A percentile compares a stretch with the other conserved stretches of the same genome.
These are phyloP conservation scores for Amblyopsis hoosieri DNA, from an alignment of 2,797 vertebrate species.

Conservation along the genomic window DNA sequence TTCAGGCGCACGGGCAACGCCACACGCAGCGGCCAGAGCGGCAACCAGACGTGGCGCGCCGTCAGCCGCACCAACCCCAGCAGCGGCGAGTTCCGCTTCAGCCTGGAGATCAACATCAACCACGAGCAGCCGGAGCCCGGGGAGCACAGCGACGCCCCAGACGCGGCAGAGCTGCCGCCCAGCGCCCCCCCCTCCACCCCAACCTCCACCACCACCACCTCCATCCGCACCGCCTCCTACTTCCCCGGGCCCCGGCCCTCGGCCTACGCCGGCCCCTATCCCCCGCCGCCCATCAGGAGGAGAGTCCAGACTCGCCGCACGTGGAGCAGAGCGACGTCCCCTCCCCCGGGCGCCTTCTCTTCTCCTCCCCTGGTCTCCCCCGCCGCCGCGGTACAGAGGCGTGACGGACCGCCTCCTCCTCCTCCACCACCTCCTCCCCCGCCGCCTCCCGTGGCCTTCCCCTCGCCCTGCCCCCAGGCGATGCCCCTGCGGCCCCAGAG, in stretches of 20 bases:
- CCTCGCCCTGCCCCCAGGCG: constrained; percentile 9
- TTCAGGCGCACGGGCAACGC: constrained; percentile 92
- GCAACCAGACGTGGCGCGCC: constrained; percentile 95
- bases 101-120: constrained; percentile 95
- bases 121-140: constrained; percentile 87
- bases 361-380: constrained; percentile 39
- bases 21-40: constrained; percentile 91
- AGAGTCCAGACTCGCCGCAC: constrained; percentile 77
- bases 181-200: constrained; percentile 23
- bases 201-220: constrained; percentile 40
- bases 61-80: constrained; percentile 94
- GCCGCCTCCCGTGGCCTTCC: constrained; percentile 27
- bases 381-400: constrained; percentile 60
- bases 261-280: constrained; percentile 55
- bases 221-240: constrained; percentile 58
- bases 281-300: constrained; percentile 69
- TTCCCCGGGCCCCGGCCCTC: constrained; percentile 60
- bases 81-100: constrained; percentile 94
- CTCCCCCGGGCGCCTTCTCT: constrained; percentile 61
- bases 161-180: constrained; percentile 62
- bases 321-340: constrained; percentile 71
- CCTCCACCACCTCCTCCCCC: constrained; percentile 58
- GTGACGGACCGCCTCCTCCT: constrained; percentile 54
- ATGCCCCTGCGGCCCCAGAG: constrained; percentile 58
- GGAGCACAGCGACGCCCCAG: constrained; percentile 73